phyloP scores from a whole-genome alignment of 2,797 vertebrate species.

The Macropus fuliginosus region DNA sequence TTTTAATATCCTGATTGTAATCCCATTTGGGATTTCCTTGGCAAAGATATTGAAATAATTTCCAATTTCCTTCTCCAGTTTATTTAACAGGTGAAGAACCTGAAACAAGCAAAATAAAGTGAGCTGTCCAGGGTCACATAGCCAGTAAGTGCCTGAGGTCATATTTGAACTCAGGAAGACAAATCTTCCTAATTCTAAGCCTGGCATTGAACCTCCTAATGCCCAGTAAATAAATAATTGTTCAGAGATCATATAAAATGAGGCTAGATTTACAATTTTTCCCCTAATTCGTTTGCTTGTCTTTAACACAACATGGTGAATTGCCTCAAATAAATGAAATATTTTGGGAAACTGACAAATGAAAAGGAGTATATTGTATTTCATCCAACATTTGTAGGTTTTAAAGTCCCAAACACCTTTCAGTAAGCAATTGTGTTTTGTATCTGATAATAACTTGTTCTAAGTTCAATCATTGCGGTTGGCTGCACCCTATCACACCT shows the following conservation, averaged over 20 bases:
- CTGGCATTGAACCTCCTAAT: no score
- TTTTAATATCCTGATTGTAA: background rate
- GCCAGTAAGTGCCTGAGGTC: background rate
- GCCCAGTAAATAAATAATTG: background rate
- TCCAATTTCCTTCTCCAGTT: background rate
- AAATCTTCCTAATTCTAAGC: background rate
- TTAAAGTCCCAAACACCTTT: slow-evolving; percentile 78
- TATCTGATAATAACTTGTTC: slow-evolving; percentile 85
- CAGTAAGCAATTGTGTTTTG: slow-evolving; percentile 78
- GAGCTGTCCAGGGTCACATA: background rate
- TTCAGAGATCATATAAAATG: slow-evolving; percentile 28
- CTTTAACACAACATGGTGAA: slow-evolving; percentile 34
- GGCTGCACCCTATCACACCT: slow-evolving; percentile 86
- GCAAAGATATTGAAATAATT: background rate
- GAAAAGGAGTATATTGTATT: slow-evolving; percentile 68
- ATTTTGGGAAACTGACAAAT: slow-evolving; percentile 67
- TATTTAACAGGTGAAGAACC: no score
- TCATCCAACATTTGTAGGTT: slow-evolving; percentile 74
- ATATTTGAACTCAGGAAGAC: background rate
- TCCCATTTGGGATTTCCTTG: background rate
- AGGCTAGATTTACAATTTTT: background rate
- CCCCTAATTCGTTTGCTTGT: background rate
- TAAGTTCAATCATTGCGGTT: slow-evolving; percentile 85
- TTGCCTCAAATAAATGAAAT: slow-evolving; percentile 4
- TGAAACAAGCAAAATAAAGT: background rate